Base-by-base conservation (phyloP, 64 coral and sea anemone species). In the Dendronephthya gigantea region DNA sequence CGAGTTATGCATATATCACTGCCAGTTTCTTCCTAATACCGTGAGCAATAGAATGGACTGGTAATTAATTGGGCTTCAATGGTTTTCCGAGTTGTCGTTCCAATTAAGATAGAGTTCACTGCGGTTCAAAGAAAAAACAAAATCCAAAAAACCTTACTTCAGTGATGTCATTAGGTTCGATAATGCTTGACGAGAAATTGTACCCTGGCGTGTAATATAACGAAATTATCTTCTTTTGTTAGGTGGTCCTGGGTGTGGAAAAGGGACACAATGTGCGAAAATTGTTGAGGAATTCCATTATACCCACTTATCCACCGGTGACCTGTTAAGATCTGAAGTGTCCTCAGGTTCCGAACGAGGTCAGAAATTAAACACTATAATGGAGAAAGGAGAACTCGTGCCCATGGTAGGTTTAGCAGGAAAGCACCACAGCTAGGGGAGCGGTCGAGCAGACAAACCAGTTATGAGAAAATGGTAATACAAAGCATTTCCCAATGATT, bases 161-260 rank as follows among this genome's bases (percentile, higher is more conserved):
- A n/a, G 58, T 5, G 58, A 7, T 66, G 29, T 66, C 2, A 66
- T 66, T 66, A 17, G 58, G 29, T 5, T 30, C 29, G 5, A 66
- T 30, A 74, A 30, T 25, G 36, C 7, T 39, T 12, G 22, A 66
- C 2, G 19, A n/a, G 58, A n/a, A n/a, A 66, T 22, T n/a, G 14
- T 66, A 22, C 58, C 14, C 19, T 5, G 3, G 19, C 58, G 19
- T 15, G 19, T 66, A 66, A n/a, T 15, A 66, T 30, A 22, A n/a
- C 58, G 58, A 6, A 6, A 16, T 79, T 79, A 36, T 0, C 1
- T 3, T 38, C 11, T 35, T 68, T 49, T 4, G n/a, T 2, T 15
- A 98, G 95, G 95, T 29, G 95, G 95, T 12, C 95, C 92, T 34
- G 95, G 95, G 14, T 93, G 92, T 8, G 95, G 95, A 35, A 98